Evolutionary conservation across 2,888 invertebrate genomes (phyloP).

Genomic region (Carpatolechia fugitivella): DNA sequence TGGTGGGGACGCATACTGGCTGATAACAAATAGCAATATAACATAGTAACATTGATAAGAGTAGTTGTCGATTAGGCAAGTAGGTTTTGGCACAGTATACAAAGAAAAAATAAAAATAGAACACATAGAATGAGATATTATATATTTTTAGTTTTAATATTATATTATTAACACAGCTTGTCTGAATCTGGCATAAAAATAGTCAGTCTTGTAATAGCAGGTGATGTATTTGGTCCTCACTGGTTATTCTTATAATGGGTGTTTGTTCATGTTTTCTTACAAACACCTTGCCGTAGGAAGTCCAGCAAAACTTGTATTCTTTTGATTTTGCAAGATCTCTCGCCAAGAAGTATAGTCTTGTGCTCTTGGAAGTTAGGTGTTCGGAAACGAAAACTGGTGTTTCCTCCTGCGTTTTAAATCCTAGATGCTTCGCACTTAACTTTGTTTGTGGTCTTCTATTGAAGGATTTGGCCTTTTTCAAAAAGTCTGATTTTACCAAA

Average conservation of each 20-base stretch:
- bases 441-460: constrained; percentile 8
- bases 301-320: constrained; percentile 12
- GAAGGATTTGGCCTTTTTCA: constrained; percentile 6
- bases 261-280: constrained; percentile 13
- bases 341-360: constrained; percentile 11
- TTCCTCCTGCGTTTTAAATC: neutral
- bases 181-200: neutral
- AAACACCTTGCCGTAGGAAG: constrained; percentile 4
- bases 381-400: constrained; percentile 13
- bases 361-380: constrained; percentile 5
- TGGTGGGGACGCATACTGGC: too few relatives aligned
- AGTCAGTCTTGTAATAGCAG: neutral
- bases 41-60: too few relatives aligned
- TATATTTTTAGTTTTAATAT: too few relatives aligned
- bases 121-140: too few relatives aligned
- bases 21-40: too few relatives aligned
- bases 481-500: constrained; percentile 3
- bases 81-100: too few relatives aligned
- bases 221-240: constrained; percentile 1
- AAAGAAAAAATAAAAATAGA: neutral
- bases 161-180: too few relatives aligned
- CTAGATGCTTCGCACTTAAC: constrained; percentile 14
- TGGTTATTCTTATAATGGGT: constrained; percentile 10
- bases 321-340: constrained; percentile 10
- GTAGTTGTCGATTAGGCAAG: too few relatives aligned